A percentile compares a stretch with the other conserved stretches of the same genome.
phyloP scores from a whole-genome alignment of 2,797 vertebrate genomes.

The Phoeniculus purpureus region DNA sequence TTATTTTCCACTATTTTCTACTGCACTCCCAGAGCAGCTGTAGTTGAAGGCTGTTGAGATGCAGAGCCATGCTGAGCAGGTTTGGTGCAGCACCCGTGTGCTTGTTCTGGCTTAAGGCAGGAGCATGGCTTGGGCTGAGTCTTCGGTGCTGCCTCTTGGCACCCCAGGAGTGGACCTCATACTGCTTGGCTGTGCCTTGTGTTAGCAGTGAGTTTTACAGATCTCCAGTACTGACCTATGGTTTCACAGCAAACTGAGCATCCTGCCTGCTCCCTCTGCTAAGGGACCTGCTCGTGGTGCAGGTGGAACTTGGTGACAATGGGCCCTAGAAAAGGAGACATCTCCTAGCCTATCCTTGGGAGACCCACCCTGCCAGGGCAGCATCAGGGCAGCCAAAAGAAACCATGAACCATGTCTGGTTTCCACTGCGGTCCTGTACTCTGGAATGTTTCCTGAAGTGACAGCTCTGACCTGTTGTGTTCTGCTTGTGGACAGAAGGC shows the following conservation, averaged over 20 bases:
- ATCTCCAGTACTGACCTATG: no score
- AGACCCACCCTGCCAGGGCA: neutral
- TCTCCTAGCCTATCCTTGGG: neutral
- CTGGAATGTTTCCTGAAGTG: neutral
- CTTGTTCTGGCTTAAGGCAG: neutral
- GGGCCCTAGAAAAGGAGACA: neutral
- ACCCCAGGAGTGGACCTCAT: rapidly evolving
- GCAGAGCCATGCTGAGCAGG: neutral
- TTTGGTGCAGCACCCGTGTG: neutral
- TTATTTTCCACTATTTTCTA: no score
- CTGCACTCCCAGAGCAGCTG: neutral
- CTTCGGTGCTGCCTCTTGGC: neutral
- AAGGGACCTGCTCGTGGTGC: no score
- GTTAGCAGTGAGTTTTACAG: neutral
- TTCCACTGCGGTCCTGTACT: neutral
- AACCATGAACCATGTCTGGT: rapidly evolving
- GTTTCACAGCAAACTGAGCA: neutral
- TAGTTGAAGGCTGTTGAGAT: neutral
- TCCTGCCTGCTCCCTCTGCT: neutral
- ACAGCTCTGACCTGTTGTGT: neutral
- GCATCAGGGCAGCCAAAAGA: neutral
- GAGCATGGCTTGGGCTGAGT: neutral
- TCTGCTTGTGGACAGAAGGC: neutral
- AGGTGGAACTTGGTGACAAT: neutral
- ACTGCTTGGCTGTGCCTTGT: rapidly evolving